Evolutionary conservation across 35 echinoderm and acorn worm genomes (phyloP), one percentile per base, ranked within the genome.

Genomic region (Apostichopus parvimensis): DNA sequence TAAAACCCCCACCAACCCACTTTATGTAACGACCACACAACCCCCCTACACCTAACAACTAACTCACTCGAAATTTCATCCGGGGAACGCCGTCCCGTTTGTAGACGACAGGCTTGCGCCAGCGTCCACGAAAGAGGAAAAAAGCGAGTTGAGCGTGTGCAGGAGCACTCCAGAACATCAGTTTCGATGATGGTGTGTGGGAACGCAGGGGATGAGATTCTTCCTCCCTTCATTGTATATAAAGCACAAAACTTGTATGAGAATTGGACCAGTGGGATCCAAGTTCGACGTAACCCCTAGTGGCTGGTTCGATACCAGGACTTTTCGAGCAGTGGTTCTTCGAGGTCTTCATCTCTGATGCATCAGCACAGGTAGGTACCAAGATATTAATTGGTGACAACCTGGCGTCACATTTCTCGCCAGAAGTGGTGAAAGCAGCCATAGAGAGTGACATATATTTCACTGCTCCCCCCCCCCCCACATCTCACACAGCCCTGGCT

Each of bases 301-400:
- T 83, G 90, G 90, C 26, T 92, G 90, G 77, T 82, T 92, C 54
- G 79, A 92, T 56, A 81, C 73, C 55, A 75, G 28, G 22, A 92
- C 90, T 13, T 92, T 92, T 25, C 70, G 77, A 92, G 45, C 77
- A 77, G 54, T 92, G 90, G 90, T 92, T 92, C 23, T 92, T 92
- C 12, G 79, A 92, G 78, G 54, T 92, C 2, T 92, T 92, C 23
- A 62, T 92, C 58, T 57, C 78, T 17, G 77, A 92, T 56, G 79
- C 59, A 80, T 58, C 77, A 64, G 90, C 70, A 61, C 70, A 22
- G 90, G 8, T 18, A 45, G 90, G 79, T 60, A 23, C 25, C 13
- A 92, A 92, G 90, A 14, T 92, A 68, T 26, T 92, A 57, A 87
- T 87, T 25, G 85, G 85, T 87, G 85, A 87, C 52, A 87, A 87